phyloP scores from a whole-genome alignment of 1,140 invertebrate genomes.

The Drosophila bocki region DNA sequence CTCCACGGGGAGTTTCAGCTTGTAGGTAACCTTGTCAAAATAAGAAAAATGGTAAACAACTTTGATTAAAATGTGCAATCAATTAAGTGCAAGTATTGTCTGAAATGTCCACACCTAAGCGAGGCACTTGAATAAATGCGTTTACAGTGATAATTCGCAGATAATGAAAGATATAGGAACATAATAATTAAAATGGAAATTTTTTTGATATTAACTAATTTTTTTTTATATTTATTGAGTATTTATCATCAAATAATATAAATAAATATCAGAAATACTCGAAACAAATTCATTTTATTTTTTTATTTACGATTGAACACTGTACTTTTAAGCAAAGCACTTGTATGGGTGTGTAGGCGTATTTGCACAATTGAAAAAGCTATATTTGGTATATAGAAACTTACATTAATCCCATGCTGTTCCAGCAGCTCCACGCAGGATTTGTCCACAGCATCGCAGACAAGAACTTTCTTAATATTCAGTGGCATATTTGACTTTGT shows the following conservation, averaged over 20 bases:
- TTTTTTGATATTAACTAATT: background rate
- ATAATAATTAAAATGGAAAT: too few species aligned
- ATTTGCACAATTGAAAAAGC: constrained; percentile 2
- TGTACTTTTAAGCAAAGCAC: constrained; percentile 21
- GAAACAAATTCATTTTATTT: background rate
- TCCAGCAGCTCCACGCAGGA: constrained; percentile 93
- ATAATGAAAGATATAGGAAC: too few species aligned
- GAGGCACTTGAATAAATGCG: background rate
- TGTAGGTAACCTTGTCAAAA: constrained; percentile 84
- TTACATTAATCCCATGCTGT: constrained; percentile 91
- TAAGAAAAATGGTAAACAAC: constrained; percentile 36
- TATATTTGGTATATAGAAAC: constrained; percentile 1
- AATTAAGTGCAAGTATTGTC: constrained; percentile 34
- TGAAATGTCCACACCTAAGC: background rate
- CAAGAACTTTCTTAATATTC: constrained; percentile 90
- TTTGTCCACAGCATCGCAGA: constrained; percentile 96
- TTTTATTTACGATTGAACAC: background rate
- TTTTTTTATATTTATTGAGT: background rate
- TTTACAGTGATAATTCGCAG: background rate
- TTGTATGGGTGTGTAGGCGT: constrained; percentile 31
- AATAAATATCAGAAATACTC: background rate
- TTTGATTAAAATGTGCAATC: constrained; percentile 52
- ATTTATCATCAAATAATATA: background rate
- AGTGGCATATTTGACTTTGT: constrained; percentile 77
- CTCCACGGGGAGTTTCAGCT: constrained; percentile 93